Base-by-base conservation (phyloP, 2,888 invertebrate genomes). In the Pediacus dermestoides region DNA sequence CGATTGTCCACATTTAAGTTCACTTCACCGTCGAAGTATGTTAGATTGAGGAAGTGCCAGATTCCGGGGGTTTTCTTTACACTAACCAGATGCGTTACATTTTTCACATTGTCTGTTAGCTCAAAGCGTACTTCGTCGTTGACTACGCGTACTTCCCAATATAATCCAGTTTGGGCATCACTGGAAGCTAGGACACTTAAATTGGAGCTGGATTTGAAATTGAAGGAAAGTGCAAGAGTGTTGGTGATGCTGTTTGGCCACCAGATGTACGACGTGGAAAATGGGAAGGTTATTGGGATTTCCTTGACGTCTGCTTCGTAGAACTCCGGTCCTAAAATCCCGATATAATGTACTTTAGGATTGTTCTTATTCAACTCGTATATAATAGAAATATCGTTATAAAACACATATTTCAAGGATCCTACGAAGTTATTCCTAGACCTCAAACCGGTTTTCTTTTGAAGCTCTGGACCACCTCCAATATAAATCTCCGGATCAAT, bases 401-500 rank as follows among this genome's bases (percentile, higher is more conserved):
- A 92, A 66, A 89, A 94, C 30, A 93, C 89, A 65, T 91, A 91
- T 63, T 91, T 90, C 21, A 95, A 67, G 53, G 88, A 88, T 13
- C 95, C 39, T 83, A 91, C 58, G 80, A 80, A 52, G 88, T 69
- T 68, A 47, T 70, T 70, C 15, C 58, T 57, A 1, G 70, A 70
- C 39, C 58, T 54, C 9, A 70, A 71, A 31, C 92, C 88, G 66
- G 81, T 82, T 72, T 87, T 88, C 68, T 88, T 88, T 60, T 85
- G 75, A 43, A 88, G 67, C 63, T 88, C 88, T 1, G 90, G 88
- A 2, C 70, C 70, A 12, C 70, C 70, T 2, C 91, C 92, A 50
- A 94, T 87, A 66, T 92, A 93, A 52, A 94, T 89, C 70, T 92
- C 90, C 18, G 94, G 93, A 73, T 94, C 93, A 48, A 94, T 89